Base-by-base conservation (phyloP, 2,888 invertebrate genomes). In the Apoda limacodes region DNA sequence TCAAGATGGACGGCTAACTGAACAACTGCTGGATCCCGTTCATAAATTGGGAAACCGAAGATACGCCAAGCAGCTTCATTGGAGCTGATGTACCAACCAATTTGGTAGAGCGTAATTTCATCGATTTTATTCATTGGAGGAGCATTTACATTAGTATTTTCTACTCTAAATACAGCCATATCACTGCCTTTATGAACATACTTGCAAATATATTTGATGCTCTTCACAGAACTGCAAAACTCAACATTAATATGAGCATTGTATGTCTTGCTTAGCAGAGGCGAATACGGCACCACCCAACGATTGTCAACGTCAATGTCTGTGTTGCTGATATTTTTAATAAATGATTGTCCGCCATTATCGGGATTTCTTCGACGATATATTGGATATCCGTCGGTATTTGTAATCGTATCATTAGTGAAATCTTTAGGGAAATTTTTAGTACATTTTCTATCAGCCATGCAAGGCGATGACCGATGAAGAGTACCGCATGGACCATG, bases 401-500 rank as follows among this genome's bases (percentile, higher is more conserved):
- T 37, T 30, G 35, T 43, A 23, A 39, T 23, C 28, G 43, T 46
- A 24, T 42, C 37, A 9, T 32, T 31, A 6, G 20, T 31, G 10
- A 37, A 30, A 25, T 30, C n/a, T n/a, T 35, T 32, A 25, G 37
- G 35, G 20, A 30, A 40, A 20, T 13, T 12, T 25, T 37, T 37
- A 7, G 33, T 28, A 30, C 56, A 60, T 70, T n/a, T n/a, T n/a
- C n/a, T n/a, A n/a, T n/a, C n/a, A n/a, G n/a, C n/a, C n/a, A n/a
- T n/a, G n/a, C n/a, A 70, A 3, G 59, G 55, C 14, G 46, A 50
- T 26, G 35, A 28, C 5, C 28, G 26, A 41, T 62, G 61, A 4
- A 48, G 21, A 12, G n/a, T 28, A 25, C 60, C 64, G 37, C 63
- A 62, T 25, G 63, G 63, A 7, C 61, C 61, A 48, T 68, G 62